These are phyloP conservation scores for Lasioglossum oenotherae DNA, from an alignment of 2,888 invertebrate species.

Conservation along the genomic window DNA sequence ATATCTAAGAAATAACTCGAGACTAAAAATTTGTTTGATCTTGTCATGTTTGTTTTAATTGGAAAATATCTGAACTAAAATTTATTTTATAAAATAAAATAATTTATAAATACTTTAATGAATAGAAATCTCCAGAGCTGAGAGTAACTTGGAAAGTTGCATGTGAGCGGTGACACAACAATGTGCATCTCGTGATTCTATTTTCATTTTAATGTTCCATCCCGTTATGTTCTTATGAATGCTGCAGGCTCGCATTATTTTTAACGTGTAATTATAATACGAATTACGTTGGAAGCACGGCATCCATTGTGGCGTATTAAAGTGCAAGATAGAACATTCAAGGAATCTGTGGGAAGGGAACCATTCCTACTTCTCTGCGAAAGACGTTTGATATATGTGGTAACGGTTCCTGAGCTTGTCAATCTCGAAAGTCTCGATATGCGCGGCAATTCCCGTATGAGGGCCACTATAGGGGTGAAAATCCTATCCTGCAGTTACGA, in stretches of 20 bases:
- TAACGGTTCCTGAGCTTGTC: constrained; percentile 20
- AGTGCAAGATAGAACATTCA: not conserved
- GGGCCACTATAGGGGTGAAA: not conserved
- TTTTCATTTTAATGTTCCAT: constrained; percentile 10
- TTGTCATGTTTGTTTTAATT: not conserved
- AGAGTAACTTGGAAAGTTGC: constrained; percentile 10
- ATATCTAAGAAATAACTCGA: not conserved
- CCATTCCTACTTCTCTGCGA: not conserved
- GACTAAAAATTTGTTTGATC: not conserved
- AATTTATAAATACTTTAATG: too few relatives aligned
- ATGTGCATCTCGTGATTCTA: not conserved
- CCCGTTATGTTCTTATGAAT: constrained; percentile 28
- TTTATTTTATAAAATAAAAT: too few relatives aligned
- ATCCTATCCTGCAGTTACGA: not conserved
- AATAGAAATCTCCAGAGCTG: not conserved
- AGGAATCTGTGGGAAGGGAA: constrained; percentile 1
- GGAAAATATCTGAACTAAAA: not conserved
- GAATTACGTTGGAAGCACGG: constrained; percentile 14
- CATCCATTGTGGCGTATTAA: not conserved
- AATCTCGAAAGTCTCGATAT: not conserved
- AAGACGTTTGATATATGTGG: not conserved
- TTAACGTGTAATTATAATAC: constrained; percentile 5
- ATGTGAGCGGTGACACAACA: constrained; percentile 11
- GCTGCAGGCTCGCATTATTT: constrained; percentile 14
- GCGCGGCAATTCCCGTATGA: not conserved